Conservation (phyloP, 23 tunicate genomes). For the Ascidia mentula region DNA sequence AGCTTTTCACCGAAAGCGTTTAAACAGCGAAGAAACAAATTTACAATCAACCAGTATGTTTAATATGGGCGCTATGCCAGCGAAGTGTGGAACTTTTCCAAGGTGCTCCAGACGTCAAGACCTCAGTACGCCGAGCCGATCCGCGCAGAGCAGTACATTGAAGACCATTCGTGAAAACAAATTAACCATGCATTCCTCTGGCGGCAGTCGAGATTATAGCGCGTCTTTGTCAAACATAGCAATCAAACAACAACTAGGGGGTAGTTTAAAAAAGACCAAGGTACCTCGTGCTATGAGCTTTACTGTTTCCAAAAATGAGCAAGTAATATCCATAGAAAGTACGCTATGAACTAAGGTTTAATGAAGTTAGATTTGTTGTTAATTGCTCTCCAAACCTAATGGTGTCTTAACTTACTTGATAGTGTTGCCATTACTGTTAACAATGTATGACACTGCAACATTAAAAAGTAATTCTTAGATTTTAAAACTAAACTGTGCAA, state of each 20-base stretch:
- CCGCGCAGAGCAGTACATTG: background rate
- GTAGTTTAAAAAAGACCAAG: background rate
- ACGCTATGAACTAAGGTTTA: slow-evolving; percentile 12
- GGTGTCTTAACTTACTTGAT: no score
- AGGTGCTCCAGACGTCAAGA: slow-evolving; percentile 11
- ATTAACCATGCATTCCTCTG: background rate
- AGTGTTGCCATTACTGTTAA: no score
- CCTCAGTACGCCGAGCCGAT: background rate
- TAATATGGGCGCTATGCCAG: background rate
- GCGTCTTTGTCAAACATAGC: slow-evolving; percentile 5
- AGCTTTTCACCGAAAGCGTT: background rate
- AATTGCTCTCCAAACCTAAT: background rate
- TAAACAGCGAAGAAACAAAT: slow-evolving; percentile 1
- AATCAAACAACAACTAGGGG: background rate
- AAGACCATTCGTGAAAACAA: slow-evolving; percentile 14
- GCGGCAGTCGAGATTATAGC: background rate
- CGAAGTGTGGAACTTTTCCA: slow-evolving; percentile 9
- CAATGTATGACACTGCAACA: no score
- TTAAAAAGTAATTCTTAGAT: no score
- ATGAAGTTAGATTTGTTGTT: background rate
- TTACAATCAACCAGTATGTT: background rate
- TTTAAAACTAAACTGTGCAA: no score
- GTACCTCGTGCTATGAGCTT: slow-evolving; percentile 64
- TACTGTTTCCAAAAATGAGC: slow-evolving; percentile 44
- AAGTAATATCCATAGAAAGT: slow-evolving; percentile 67